Evolutionary conservation across 1,140 invertebrate species (phyloP).

Genomic region (Ceratoteleas bidentatus): DNA sequence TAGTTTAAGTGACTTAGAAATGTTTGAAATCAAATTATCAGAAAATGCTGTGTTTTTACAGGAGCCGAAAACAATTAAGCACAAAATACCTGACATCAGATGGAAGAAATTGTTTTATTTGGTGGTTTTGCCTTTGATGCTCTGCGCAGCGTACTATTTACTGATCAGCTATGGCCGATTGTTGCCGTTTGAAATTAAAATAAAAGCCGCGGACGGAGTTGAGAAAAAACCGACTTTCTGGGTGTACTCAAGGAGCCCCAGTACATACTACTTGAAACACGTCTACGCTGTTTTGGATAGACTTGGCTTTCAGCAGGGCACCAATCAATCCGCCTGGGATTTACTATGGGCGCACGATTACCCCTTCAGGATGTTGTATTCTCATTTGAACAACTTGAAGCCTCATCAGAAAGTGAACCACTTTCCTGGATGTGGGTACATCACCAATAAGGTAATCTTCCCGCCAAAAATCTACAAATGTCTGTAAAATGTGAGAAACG

Average conservation of each 20-base stretch:
- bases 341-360: conserved; percentile 97
- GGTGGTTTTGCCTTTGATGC: conserved; percentile 59
- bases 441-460: conserved; percentile 93
- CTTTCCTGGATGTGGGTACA: conserved; percentile 96
- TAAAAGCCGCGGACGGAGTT: conserved; percentile 30
- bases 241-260: conserved; percentile 81
- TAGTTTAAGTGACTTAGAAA: no score
- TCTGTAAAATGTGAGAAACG: no score
- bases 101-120: conserved; percentile 69
- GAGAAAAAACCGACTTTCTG: conserved; percentile 78
- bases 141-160: conserved; percentile 67
- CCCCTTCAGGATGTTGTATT: conserved; percentile 87
- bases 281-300: conserved; percentile 88
- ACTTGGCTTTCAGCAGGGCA: conserved; percentile 86
- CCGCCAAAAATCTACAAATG: no score
- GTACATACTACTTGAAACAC: conserved; percentile 88
- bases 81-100: conserved; percentile 65
- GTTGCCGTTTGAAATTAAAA: conserved; percentile 31
- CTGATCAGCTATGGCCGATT: conserved; percentile 59
- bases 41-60: conserved; percentile 21
- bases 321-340: conserved; percentile 88
- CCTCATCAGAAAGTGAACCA: conserved; percentile 94
- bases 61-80: conserved; percentile 5
- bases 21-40: no score
- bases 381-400: conserved; percentile 84